Base-by-base conservation (phyloP, 2,113 vertebrate species). In the Dicaeum eximium region DNA sequence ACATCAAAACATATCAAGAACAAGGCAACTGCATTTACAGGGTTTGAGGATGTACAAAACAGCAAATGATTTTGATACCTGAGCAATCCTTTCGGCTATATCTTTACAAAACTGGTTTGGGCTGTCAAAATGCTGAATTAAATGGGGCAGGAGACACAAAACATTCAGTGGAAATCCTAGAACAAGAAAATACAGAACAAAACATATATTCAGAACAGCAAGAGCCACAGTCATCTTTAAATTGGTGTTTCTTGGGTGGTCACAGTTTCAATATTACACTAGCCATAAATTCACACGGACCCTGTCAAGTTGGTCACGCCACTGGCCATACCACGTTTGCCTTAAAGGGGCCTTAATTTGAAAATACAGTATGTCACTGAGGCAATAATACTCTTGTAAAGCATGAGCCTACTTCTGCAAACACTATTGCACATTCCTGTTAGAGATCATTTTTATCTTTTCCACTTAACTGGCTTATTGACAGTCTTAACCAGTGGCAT, bases 21-120 rank as follows among this genome's bases (percentile, higher is more conserved):
- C 27, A 89, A 90, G 56, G 47, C 40, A 80, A n/a, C 15, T 48
- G 48, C 54, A 91, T 78, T 88, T 58, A 37, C 15, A 90, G 78
- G 27, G 38, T 50, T 21, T 78, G 51, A 71, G 38, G 38, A 90
- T 79, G 33, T 38, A 83, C 6, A 60, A 58, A 50, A 40, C 22
- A 65, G 53, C 64, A 82, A 85, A 38, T 11, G 37, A 72, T 45
- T 31, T 31, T 27, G 96, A 62, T 98, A 99, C 99, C 99, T 99
- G 99, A 86, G 99, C 99, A 74, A 99, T 99, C 95, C 99, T 98
- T 93, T 99, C 99, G 0, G 99, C 99, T 74, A 99, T 98, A 88
- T 99, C 99, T 98, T 99, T 99, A 97, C 99, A 99, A 97, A 99
- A 99, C 97, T 99, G 99, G 65, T 98, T 99, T 44, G 99, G 99